These are phyloP conservation scores for Passerina amoena DNA, from an alignment of 2,113 vertebrate species.

Conservation along the genomic window DNA sequence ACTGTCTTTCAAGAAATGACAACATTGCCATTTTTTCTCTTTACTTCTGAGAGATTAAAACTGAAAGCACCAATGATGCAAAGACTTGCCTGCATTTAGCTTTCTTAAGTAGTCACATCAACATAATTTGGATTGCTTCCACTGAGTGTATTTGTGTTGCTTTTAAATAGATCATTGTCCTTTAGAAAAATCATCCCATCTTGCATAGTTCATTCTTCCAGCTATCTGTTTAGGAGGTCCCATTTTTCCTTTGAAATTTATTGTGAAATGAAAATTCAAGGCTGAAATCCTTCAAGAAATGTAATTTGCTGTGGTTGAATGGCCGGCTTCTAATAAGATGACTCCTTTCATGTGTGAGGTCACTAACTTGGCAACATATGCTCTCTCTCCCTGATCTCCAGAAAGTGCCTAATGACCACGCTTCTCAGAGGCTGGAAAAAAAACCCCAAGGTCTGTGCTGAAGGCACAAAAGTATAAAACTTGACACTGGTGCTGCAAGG, in stretches of 20 bases:
- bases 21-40: neutral
- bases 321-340: neutral
- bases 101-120: neutral
- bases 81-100: neutral
- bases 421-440: neutral
- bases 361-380: neutral
- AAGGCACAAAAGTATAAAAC: neutral
- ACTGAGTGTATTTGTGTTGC: neutral
- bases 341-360: neutral
- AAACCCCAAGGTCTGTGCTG: neutral
- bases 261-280: neutral
- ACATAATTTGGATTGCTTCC: neutral
- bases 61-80: neutral
- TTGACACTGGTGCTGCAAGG: neutral
- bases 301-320: neutral
- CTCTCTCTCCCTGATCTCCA: neutral
- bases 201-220: neutral
- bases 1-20: neutral
- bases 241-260: neutral
- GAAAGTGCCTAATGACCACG: neutral
- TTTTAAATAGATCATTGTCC: neutral
- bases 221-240: neutral
- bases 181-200: neutral
- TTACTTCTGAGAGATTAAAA: conserved; percentile 11
- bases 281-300: conserved; percentile 6